phyloP scores from a whole-genome alignment of 1,140 invertebrate genomes.

The Eciton burchellii region DNA sequence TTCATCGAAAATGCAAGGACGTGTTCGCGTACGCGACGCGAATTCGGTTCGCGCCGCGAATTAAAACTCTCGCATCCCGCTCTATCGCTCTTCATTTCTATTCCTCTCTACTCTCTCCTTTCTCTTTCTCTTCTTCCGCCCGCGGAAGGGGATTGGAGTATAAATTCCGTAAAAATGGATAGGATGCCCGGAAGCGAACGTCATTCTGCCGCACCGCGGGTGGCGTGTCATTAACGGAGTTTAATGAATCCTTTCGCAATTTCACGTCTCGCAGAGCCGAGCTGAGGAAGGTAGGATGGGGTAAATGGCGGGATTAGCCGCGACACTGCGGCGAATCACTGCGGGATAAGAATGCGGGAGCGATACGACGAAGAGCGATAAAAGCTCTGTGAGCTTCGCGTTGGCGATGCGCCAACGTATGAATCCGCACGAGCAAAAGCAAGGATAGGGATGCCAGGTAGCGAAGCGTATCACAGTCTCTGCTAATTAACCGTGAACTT shows the following conservation, averaged over 20 bases:
- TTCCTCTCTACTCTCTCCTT: too few species aligned
- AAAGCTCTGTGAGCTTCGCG: too few species aligned
- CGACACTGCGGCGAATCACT: conserved; percentile 1
- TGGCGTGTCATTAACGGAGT: conserved; percentile 31
- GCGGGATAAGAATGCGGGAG: conserved; percentile 13
- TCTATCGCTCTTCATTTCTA: neutral
- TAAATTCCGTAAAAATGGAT: conserved; percentile 5
- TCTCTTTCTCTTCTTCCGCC: too few species aligned
- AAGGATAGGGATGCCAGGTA: too few species aligned
- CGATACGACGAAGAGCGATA: neutral
- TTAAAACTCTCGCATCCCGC: conserved; percentile 14
- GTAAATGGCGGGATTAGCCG: conserved; percentile 23
- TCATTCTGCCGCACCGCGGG: conserved; percentile 1
- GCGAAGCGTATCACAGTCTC: too few species aligned
- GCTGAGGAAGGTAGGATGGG: too few species aligned
- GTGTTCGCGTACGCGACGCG: neutral
- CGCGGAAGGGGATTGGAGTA: neutral
- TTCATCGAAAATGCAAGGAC: conserved; percentile 31
- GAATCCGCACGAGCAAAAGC: too few species aligned
- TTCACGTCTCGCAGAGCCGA: neutral
- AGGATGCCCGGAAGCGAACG: neutral
- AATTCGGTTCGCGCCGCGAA: conserved; percentile 37
- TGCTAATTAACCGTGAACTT: too few species aligned
- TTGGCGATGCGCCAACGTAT: too few species aligned
- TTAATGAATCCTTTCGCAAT: conserved; percentile 43